Base-by-base conservation (phyloP, 2,888 invertebrate genomes). In the Drosophila tripunctata region DNA sequence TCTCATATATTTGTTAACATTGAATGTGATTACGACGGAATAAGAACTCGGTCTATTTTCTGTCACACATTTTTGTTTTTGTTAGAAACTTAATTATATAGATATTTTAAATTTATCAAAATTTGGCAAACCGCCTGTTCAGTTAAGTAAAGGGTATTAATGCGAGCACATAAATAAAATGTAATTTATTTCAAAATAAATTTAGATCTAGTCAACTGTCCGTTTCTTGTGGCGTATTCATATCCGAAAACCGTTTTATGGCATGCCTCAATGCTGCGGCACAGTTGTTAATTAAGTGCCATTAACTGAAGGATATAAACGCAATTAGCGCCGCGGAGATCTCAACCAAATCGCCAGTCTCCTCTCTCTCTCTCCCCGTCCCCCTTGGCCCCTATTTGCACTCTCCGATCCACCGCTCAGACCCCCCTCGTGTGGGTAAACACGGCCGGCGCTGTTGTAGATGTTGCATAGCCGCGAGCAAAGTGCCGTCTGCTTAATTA, bases 291-390 rank as follows among this genome's bases (percentile, higher is more conserved):
- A 87, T 87, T 85, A 87, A 85, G 87, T 85, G 83, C 80, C 87
- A 86, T 84, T 85, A 88, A 89, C 87, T 87, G 81, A 89, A 89
- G 89, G 89, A 89, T 89, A 82, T 89, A 89, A 89, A 89, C 89
- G 83, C 89, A 89, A 89, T 89, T 89, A 89, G 88, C 88, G 89
- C 87, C 87, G 72, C 81, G 74, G 55, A 63, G 67, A 86, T 86
- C 75, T 84, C 87, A 84, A 86, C 81, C 83, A 81, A 86, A 84
- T 75, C 87, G 82, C 31, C 78, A 74, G 50, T 12, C 43, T 19
- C 41, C 40, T 38, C 4, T 15, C 43, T 12, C 17, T 12, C 43
- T 19, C 41, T 38, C 41, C 4, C 17, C 43, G n/a, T 14, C 17
- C 2, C 7, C 14, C 4, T 30, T 5, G n/a, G 10, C 8, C 33